These are phyloP conservation scores for Amblyjoppa proteus DNA, from an alignment of 2,888 invertebrate species.

Conservation along the genomic window DNA sequence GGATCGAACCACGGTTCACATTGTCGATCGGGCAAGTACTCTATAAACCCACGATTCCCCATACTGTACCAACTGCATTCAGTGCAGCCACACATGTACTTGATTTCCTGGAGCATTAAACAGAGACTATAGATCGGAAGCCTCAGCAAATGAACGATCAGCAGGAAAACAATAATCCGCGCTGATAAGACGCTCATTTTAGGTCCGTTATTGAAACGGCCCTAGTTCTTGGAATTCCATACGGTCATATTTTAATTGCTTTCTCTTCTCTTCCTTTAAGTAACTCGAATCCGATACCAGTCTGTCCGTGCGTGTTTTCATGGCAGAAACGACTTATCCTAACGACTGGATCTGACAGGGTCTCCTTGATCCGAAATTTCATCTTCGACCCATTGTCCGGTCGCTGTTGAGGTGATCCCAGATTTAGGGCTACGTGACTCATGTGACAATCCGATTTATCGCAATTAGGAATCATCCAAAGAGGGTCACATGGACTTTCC, in stretches of 20 bases:
- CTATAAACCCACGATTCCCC: constrained; percentile 54
- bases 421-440: not conserved
- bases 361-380: not conserved
- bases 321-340: not conserved
- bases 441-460: not conserved
- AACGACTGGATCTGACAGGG: too few species aligned
- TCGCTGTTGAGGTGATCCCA: not conserved
- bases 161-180: not conserved
- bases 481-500: too few species aligned
- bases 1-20: constrained; percentile 69
- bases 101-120: constrained; percentile 24
- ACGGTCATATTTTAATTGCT: not conserved
- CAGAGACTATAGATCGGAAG: not conserved
- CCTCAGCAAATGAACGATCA: not conserved
- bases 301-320: not conserved
- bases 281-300: too few species aligned
- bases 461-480: not conserved
- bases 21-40: constrained; percentile 60
- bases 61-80: constrained; percentile 61
- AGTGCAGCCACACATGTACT: constrained; percentile 48
- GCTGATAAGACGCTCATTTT: not conserved
- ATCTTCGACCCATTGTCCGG: not conserved
- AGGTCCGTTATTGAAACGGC: not conserved
- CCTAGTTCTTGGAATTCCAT: not conserved
- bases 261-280: not conserved